These are phyloP conservation scores for Paramacrobiotus metropolitanus DNA, from an alignment of 1,140 invertebrate genomes.

Conservation along the genomic window DNA sequence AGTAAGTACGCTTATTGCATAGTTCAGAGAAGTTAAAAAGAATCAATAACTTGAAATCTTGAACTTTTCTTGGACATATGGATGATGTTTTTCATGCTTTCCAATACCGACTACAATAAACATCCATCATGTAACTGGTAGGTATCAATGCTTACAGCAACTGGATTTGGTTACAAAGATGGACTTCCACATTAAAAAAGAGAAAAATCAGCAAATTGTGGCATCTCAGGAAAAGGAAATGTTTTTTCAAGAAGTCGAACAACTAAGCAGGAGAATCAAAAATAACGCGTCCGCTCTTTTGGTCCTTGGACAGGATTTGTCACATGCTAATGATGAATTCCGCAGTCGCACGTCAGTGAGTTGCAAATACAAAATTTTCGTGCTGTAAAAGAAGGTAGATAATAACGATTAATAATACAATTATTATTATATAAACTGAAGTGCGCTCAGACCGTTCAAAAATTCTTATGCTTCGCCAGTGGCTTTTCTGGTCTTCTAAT, in stretches of 20 bases:
- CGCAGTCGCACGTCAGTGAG: not conserved
- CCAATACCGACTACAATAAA: no score
- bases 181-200: not conserved
- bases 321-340: not conserved
- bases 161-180: not conserved
- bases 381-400: not conserved
- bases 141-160: not conserved
- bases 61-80: no score
- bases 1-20: not conserved
- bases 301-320: not conserved
- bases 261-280: not conserved
- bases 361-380: no score
- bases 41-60: no score
- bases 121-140: no score
- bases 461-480: not conserved
- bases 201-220: not conserved
- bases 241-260: not conserved
- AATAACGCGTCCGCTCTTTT: not conserved
- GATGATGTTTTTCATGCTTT: no score
- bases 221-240: not conserved
- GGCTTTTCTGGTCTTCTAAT: not conserved
- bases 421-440: not conserved
- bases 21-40: not conserved
- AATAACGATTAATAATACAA: not conserved
- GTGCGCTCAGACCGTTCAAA: not conserved